phyloP scores from a whole-genome alignment of 2,797 vertebrate species.

The Chromobotia macracanthus region DNA sequence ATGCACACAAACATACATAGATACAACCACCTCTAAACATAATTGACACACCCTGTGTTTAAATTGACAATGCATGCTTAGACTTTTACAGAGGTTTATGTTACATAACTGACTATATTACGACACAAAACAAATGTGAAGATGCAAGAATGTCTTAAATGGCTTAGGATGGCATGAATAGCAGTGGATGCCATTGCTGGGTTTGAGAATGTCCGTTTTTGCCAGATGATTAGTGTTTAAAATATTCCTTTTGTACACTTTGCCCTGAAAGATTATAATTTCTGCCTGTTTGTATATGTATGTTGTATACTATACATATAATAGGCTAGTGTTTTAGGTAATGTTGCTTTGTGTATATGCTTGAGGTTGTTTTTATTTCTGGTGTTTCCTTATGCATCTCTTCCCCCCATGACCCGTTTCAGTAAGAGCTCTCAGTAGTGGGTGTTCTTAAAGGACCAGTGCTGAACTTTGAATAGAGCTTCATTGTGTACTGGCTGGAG shows the following conservation, averaged over 20 bases:
- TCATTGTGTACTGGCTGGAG: conserved; percentile 71
- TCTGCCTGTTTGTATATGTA: background rate
- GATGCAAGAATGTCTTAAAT: conserved; percentile 28
- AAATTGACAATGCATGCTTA: background rate
- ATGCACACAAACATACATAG: background rate
- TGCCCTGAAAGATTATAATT: background rate
- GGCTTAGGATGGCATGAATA: background rate
- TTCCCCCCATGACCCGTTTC: conserved; percentile 1
- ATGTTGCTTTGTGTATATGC: conserved; percentile 46
- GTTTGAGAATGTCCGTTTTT: background rate
- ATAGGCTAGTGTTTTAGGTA: background rate
- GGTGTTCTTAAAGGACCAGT: conserved; percentile 61
- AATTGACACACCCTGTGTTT: background rate
- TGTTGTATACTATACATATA: background rate
- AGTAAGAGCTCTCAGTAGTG: conserved; percentile 57
- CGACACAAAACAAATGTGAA: background rate
- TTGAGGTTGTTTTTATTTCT: conserved; percentile 4
- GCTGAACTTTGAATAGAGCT: conserved; percentile 65
- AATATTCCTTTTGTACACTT: background rate
- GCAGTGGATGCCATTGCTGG: background rate
- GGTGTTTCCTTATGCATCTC: conserved; percentile 25
- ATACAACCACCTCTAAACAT: conserved; percentile 34
- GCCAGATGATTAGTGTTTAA: background rate
- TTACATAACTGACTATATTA: background rate
- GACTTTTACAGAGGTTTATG: background rate